Base-by-base conservation (phyloP, 1,140 invertebrate species). In the Temnothorax curvispinosus region DNA sequence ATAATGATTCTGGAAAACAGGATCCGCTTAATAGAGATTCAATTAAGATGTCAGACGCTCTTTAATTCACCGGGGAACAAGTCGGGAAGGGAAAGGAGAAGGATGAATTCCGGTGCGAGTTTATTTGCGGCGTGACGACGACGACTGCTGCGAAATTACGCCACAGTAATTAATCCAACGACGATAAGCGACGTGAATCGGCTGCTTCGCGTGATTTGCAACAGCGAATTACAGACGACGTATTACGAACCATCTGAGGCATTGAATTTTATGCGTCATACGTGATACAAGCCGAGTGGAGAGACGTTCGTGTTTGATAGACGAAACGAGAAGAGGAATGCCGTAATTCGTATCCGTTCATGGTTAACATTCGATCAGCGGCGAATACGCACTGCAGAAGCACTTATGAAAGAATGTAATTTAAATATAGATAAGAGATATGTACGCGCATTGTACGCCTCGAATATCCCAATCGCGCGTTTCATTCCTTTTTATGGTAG, bases 11-110 rank as follows among this genome's bases (percentile, higher is more conserved):
- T 52, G 50, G 82, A 78, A 78, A 85, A 85, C 82, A 85, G 58
- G 82, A 85, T 85, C 82, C 82, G 75, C 74, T 85, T 85, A 85
- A 85, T 78, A 78, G 58, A 76, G 82, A 85, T 85, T 85, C 82
- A 85, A 85, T 85, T 85, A 85, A 85, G 82, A 85, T 78, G 72
- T 85, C 75, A 65, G 82, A 85, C 72, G 82, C 58, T 47, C 47
- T 60, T 85, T 85, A 85, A 85, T 84, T 72, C 56, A 60, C 80
- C 56, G n/a, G 15, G 21, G 54, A 75, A 71, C 69, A 74, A 84
- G 41, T 50, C 54, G 41, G 15, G 3, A 13, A n/a, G 27, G 50
- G 13, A 8, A 27, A 56, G 27, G 9, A 18, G 8, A 35, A 74
- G 27, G 69, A 38, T 44, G 32, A 84, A 84, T 75, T 50, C 54